phyloP scores from a whole-genome alignment of 1,140 invertebrate genomes.

The Aphelinus certus region DNA sequence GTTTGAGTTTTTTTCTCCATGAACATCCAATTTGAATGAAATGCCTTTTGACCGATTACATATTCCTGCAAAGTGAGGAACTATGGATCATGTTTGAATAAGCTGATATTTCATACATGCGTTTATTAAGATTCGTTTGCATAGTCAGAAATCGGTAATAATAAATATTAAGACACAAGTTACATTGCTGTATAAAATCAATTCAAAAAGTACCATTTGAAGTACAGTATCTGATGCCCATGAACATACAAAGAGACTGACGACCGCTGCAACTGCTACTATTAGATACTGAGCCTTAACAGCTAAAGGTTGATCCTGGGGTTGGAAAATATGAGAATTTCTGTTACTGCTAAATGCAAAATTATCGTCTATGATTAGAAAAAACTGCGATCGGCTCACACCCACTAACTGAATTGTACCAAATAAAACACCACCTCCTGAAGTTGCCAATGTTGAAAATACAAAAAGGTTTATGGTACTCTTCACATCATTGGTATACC shows the following conservation, averaged over 20 bases:
- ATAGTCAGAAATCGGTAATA: background rate
- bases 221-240: conserved; percentile 48
- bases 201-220: conserved; percentile 36
- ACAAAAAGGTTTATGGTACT: conserved; percentile 36
- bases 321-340: background rate
- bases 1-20: conserved; percentile 19
- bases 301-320: conserved; percentile 35
- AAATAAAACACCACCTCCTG: conserved; percentile 40
- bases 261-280: conserved; percentile 29
- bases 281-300: conserved; percentile 43
- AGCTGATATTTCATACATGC: background rate
- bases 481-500: conserved; percentile 40
- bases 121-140: background rate
- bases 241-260: conserved; percentile 47
- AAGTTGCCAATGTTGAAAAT: conserved; percentile 37
- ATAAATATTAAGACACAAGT: background rate
- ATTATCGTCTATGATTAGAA: background rate
- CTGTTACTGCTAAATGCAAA: background rate
- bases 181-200: background rate
- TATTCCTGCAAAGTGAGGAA: conserved; percentile 7
- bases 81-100: background rate
- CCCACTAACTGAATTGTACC: conserved; percentile 38
- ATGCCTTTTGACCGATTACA: conserved; percentile 7
- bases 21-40: conserved; percentile 36
- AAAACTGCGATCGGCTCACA: conserved; percentile 41